These are phyloP conservation scores for Nannospalax galili DNA, from an alignment of 2,113 vertebrate species.

Conservation along the genomic window DNA sequence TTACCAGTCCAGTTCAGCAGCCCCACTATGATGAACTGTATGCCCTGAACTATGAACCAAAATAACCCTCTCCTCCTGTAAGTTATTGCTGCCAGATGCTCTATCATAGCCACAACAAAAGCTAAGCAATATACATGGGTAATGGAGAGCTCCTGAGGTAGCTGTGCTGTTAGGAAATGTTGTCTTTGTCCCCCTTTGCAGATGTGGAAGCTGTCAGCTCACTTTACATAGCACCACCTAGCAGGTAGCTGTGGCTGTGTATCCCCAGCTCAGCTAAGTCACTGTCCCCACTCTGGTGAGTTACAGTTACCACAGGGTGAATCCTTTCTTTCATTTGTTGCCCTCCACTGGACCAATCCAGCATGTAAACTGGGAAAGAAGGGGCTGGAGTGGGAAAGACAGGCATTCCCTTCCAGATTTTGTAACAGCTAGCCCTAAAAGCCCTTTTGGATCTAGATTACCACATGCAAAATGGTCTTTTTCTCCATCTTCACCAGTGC, in stretches of 20 bases:
- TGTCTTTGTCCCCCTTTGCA: background rate
- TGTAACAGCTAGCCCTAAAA: background rate
- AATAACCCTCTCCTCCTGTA: background rate
- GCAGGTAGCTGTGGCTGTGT: background rate
- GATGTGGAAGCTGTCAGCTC: background rate
- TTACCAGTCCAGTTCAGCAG: background rate
- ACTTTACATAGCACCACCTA: rapidly evolving
- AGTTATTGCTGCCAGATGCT: background rate
- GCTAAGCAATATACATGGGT: background rate
- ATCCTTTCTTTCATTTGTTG: background rate
- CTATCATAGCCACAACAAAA: background rate
- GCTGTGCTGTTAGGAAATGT: background rate
- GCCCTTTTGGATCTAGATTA: background rate
- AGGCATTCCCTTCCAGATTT: rapidly evolving
- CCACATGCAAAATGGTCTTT: background rate
- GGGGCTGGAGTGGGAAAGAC: background rate
- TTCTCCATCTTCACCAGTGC: background rate
- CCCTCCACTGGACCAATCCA: background rate
- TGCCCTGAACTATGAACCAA: background rate
- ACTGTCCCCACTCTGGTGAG: no score
- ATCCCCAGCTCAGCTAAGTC: background rate
- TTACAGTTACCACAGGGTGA: background rate
- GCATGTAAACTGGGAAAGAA: background rate
- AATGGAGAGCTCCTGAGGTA: no score
- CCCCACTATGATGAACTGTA: background rate